Conservation (phyloP, 2,888 invertebrate genomes). For the Beris morrisii region DNA sequence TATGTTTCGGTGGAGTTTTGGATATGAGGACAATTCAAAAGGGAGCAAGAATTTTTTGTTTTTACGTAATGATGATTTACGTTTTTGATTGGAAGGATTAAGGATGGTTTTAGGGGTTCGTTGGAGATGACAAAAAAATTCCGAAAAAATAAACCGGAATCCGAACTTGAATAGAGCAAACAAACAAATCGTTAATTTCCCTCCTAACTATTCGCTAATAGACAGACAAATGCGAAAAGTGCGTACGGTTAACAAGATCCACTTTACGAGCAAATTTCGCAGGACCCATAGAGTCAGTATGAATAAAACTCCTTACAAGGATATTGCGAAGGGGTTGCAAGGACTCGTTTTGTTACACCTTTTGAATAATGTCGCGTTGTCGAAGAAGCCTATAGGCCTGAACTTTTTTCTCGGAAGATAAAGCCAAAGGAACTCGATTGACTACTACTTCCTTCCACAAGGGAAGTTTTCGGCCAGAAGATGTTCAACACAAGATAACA, state of each 20-base stretch:
- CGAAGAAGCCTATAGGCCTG: too few relatives aligned
- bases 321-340: background rate
- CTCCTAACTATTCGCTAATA: constrained; percentile 33
- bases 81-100: too few relatives aligned
- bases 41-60: background rate
- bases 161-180: constrained; percentile 27
- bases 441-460: constrained; percentile 5
- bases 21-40: background rate
- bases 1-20: constrained; percentile 1
- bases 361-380: background rate
- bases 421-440: too few relatives aligned
- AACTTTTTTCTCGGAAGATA: too few relatives aligned
- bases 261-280: constrained; percentile 21
- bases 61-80: constrained; percentile 1
- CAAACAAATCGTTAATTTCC: constrained; percentile 39
- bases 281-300: background rate
- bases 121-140: background rate
- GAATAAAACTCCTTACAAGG: constrained; percentile 3
- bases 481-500: constrained; percentile 35
- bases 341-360: constrained; percentile 24
- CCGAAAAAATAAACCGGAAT: background rate
- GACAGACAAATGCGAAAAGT: constrained; percentile 29
- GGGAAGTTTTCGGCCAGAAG: constrained; percentile 3
- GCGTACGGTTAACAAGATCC: constrained; percentile 24
- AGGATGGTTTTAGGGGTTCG: too few relatives aligned